Evolutionary conservation across 2,888 invertebrate species (phyloP).

Genomic region (Hartigia nigra): DNA sequence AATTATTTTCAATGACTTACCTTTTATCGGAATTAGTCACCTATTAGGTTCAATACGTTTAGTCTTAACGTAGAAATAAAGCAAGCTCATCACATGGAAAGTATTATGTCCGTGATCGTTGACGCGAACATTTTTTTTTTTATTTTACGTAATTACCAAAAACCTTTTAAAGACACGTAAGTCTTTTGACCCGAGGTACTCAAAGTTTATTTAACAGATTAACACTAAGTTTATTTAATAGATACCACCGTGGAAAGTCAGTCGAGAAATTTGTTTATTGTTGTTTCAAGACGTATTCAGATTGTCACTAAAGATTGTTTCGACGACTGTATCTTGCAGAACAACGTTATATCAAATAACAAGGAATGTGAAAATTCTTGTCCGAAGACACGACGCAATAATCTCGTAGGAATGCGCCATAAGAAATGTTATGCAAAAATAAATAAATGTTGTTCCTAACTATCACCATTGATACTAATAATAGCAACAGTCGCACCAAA

Average conservation of each 20-base stretch:
- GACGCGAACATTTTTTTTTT: neutral
- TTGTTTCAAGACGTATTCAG: neutral
- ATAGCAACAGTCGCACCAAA: no score
- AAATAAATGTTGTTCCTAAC: neutral
- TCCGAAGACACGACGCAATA: neutral
- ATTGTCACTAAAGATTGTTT: neutral
- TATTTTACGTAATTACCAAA: neutral
- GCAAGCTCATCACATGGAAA: neutral
- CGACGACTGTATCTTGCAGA: neutral
- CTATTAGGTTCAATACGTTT: neutral
- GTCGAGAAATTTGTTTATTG: neutral
- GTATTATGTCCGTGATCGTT: neutral
- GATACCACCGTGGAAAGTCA: neutral
- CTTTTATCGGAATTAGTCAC: neutral
- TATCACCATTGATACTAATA: neutral
- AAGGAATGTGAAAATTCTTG: neutral
- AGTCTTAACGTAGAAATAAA: neutral
- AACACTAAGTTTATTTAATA: neutral
- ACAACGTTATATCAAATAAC: neutral
- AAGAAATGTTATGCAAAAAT: neutral
- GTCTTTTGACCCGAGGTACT: neutral
- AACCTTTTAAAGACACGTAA: no score
- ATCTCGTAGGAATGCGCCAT: neutral
- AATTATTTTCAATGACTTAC: neutral
- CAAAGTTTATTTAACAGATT: neutral